Evolutionary conservation across 2,888 invertebrate genomes (phyloP), one percentile per base, ranked within the genome.

Genomic region (Stenchaetothrips biformis): DNA sequence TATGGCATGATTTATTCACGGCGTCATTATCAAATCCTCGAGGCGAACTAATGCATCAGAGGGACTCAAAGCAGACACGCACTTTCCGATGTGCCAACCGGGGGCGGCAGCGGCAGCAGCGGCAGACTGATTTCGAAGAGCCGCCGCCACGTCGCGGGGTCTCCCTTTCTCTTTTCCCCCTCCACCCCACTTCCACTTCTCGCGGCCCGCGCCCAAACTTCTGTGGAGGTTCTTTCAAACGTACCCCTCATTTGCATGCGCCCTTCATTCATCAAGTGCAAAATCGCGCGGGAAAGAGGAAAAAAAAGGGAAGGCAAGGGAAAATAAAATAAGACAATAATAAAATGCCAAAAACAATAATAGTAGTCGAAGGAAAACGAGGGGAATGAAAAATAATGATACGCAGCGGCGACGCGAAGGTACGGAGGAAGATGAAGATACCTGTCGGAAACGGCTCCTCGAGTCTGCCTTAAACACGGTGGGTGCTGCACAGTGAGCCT

Each of bases 41-140:
- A 74, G 21, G 67, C 67, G 67, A 74, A 74, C 67, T 74, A 74
- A 74, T 74, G 67, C 67, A 74, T 74, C 67, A 74, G 67, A 74
- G 67, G 67, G 67, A 25, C 67, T 74, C 67, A 74, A 25, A 74
- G 67, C 21, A 74, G 67, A 74, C 67, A 74, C 67, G 21, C 67
- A 74, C 67, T 74, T 74, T 74, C 37, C 21, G 67, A 74, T 8
- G 25, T 21, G 67, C 21, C 67, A 21, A 21, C 67, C 62, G 62
- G n/a, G 37, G 67, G 21, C 21, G 21, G 67, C n/a, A 37, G n/a
- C 67, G n/a, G 37, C 37, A 37, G 37, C 37, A 37, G 37, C 1
- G 4, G 37, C 37, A 37, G 37, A 37, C 37, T 4, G 37, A 37
- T 1, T 37, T 37, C 37, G 37, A 37, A 37, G 37, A n/a, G n/a